phyloP scores from a whole-genome alignment of 2,113 vertebrate genomes.

The Pedionomus torquatus region DNA sequence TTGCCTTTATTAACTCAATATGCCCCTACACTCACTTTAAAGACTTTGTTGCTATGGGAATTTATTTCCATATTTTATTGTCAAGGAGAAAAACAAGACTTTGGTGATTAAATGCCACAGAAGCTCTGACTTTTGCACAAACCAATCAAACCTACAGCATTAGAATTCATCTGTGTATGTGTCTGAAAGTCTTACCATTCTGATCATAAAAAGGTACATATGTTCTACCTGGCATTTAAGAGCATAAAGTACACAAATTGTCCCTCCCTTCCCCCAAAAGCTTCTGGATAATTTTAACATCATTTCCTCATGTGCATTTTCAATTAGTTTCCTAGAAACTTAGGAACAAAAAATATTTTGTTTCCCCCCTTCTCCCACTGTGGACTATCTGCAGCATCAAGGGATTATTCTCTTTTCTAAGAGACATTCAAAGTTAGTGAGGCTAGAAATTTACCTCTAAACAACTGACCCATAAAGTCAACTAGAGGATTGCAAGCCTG shows the following conservation, averaged over 20 bases:
- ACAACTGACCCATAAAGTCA: constrained; percentile 10
- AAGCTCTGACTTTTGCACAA: constrained; percentile 32
- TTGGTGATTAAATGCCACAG: constrained; percentile 30
- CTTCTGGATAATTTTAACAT: constrained; percentile 2
- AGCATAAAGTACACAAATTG: not conserved
- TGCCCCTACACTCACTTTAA: constrained; percentile 1
- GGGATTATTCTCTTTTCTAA: not conserved
- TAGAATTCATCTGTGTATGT: not conserved
- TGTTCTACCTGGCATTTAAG: not conserved
- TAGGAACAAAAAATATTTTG: not conserved
- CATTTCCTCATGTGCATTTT: not conserved
- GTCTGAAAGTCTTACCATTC: not conserved
- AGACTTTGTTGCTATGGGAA: constrained; percentile 17
- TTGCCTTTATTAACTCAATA: constrained; percentile 55
- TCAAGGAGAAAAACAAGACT: not conserved
- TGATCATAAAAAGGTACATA: not conserved
- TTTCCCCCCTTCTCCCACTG: not conserved
- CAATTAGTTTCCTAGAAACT: constrained; percentile 26
- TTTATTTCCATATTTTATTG: constrained; percentile 50
- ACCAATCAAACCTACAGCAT: not conserved
- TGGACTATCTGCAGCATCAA: not conserved
- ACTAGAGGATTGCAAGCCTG: not conserved
- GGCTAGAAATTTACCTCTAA: constrained; percentile 4
- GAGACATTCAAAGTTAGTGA: not conserved
- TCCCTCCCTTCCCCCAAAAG: not conserved